phyloP scores from a whole-genome alignment of 2,888 invertebrate species.

The Drosophila picticornis region DNA sequence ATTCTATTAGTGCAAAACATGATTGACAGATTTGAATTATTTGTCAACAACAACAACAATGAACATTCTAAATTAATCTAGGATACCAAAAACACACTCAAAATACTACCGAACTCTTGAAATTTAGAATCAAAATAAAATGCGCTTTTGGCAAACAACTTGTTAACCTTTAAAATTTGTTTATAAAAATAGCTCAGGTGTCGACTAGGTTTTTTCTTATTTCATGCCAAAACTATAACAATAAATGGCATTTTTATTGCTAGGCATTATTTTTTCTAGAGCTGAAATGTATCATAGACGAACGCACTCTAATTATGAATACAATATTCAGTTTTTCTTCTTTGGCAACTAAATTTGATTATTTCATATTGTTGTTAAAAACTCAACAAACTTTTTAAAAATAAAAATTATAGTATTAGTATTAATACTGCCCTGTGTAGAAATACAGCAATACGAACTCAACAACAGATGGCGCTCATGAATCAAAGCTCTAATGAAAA shows the following conservation, averaged over 20 bases:
- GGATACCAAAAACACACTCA: background rate
- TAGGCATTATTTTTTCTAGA: background rate
- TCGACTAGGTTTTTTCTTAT: background rate
- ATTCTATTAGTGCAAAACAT: no score
- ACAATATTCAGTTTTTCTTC: background rate
- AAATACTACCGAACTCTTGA: background rate
- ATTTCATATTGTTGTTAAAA: background rate
- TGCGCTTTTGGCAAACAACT: constrained; percentile 3
- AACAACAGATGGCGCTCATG: constrained; percentile 50
- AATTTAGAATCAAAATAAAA: background rate
- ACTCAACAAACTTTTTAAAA: background rate
- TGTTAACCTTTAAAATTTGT: background rate
- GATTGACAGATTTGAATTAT: background rate
- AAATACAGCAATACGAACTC: background rate
- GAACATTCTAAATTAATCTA: background rate
- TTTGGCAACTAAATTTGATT: background rate
- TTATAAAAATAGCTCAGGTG: background rate
- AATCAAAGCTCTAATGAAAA: constrained; percentile 11
- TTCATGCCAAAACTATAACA: background rate
- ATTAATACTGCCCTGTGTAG: background rate
- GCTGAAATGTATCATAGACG: background rate
- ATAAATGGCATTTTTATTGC: background rate
- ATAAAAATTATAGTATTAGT: background rate
- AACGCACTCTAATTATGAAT: background rate
- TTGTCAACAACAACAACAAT: background rate